Evolutionary conservation across 2,113 vertebrate genomes (phyloP).

Genomic region (Lethenteron reissneri): DNA sequence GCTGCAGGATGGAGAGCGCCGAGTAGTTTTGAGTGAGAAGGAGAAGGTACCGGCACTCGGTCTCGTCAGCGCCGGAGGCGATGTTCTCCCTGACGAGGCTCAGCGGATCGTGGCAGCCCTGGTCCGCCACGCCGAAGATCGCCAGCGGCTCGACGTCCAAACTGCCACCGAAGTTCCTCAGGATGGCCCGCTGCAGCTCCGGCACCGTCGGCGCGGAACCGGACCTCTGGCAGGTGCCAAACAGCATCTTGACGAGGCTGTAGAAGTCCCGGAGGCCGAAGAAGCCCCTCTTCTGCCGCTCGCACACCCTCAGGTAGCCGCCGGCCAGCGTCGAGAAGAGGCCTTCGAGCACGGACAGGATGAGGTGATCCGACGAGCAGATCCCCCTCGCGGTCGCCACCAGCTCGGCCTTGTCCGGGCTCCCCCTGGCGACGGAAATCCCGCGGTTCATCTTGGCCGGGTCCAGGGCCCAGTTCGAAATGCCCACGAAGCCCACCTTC

Average conservation of each 20-base stretch:
- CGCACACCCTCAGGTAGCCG: constrained; percentile 42
- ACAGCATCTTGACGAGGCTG: constrained; percentile 87
- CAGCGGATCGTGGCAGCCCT: too few relatives aligned
- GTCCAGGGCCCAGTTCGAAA: constrained; percentile 93
- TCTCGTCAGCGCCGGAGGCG: constrained; percentile 22
- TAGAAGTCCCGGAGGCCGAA: constrained; percentile 90
- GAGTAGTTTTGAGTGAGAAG: constrained; percentile 69
- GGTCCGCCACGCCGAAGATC: constrained; percentile 23
- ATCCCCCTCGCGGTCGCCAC: constrained; percentile 59
- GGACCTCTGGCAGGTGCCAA: constrained; percentile 31
- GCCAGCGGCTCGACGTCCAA: constrained; percentile 35
- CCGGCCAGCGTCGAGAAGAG: constrained; percentile 46
- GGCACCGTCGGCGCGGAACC: constrained; percentile 20
- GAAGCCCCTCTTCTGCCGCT: constrained; percentile 27
- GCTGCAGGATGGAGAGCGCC: constrained; percentile 64
- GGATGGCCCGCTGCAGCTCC: constrained; percentile 33
- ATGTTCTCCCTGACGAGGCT: constrained; percentile 49
- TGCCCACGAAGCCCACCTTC: constrained; percentile 80
- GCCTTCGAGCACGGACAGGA: constrained; percentile 33
- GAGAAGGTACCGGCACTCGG: constrained; percentile 62
- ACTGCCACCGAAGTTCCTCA: constrained; percentile 77
- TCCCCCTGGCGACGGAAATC: constrained; percentile 71
- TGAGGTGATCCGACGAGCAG: constrained; percentile 41
- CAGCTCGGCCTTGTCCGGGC: constrained; percentile 44
- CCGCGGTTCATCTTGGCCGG: constrained; percentile 97